phyloP scores from a whole-genome alignment of 1,140 invertebrate genomes.

The Thrips palmi region DNA sequence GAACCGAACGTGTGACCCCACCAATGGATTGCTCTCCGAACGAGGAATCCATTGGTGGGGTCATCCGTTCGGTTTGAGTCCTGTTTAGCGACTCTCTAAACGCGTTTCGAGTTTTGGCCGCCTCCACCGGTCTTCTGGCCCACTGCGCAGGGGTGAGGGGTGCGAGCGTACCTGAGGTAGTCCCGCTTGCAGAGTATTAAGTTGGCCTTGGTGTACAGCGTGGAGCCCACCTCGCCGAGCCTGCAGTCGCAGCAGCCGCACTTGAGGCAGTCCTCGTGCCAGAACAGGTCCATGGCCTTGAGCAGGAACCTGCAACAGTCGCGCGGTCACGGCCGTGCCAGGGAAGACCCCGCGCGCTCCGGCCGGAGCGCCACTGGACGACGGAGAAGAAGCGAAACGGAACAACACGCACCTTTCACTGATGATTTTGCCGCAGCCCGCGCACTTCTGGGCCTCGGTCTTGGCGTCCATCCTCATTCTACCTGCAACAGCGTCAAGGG shows the following conservation, averaged over 20 bases:
- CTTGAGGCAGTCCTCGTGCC: constrained; percentile 90
- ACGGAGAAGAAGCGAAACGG: neutral
- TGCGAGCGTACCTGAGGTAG: constrained; percentile 66
- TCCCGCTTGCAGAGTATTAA: constrained; percentile 83
- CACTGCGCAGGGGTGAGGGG: no score
- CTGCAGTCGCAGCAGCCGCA: constrained; percentile 85
- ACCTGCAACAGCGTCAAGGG: no score
- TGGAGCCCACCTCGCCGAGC: constrained; percentile 79
- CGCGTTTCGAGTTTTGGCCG: no score
- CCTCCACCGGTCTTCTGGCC: no score
- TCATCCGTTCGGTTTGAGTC: no score
- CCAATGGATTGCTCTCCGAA: no score
- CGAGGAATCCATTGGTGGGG: no score
- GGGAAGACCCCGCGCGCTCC: neutral
- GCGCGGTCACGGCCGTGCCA: neutral
- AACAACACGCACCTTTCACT: constrained; percentile 42
- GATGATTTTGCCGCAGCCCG: constrained; percentile 70
- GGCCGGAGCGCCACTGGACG: neutral
- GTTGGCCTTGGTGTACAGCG: constrained; percentile 81
- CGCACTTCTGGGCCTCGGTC: constrained; percentile 49
- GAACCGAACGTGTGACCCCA: no score
- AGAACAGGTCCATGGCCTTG: constrained; percentile 69
- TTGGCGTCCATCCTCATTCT: constrained; percentile 35
- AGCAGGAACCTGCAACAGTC: constrained; percentile 37
- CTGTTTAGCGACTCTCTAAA: no score